A percentile compares a stretch with the other conserved stretches of the same genome.
Evolutionary conservation across 2,113 vertebrate species (phyloP).

Genomic region (Amblyornis subalaris): DNA sequence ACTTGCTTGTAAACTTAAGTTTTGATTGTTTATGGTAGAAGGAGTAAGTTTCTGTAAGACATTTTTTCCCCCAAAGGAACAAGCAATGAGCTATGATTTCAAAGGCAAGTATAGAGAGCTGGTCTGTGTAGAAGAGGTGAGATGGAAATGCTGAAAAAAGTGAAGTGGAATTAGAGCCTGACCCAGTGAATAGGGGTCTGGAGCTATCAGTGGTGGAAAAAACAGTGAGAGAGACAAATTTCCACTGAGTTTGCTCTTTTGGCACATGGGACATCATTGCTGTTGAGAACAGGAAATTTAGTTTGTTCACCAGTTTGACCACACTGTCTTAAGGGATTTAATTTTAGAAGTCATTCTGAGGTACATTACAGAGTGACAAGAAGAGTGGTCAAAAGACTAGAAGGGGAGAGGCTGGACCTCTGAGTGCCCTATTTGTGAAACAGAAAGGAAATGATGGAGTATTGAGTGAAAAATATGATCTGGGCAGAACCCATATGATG

Average conservation of each 20-base stretch:
- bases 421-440: not conserved
- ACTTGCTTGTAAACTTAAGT: not conserved
- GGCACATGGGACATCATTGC: not conserved
- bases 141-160: not conserved
- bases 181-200: fast-evolving
- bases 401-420: not conserved
- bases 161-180: not conserved
- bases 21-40: not conserved
- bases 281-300: not conserved
- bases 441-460: not conserved
- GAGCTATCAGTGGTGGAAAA: not conserved
- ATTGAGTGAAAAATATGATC: not conserved
- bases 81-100: not conserved
- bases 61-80: not conserved
- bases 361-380: not conserved
- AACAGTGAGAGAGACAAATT: not conserved
- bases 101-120: not conserved
- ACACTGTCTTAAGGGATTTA: not conserved
- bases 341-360: not conserved
- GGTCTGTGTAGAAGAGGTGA: not conserved
- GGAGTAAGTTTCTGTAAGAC: not conserved
- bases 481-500: not conserved
- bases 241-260: not conserved
- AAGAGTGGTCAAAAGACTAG: not conserved
- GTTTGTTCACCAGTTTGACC: not conserved